Evolutionary conservation across 1,140 invertebrate species (phyloP).

Genomic region (Drosophila orosa): DNA sequence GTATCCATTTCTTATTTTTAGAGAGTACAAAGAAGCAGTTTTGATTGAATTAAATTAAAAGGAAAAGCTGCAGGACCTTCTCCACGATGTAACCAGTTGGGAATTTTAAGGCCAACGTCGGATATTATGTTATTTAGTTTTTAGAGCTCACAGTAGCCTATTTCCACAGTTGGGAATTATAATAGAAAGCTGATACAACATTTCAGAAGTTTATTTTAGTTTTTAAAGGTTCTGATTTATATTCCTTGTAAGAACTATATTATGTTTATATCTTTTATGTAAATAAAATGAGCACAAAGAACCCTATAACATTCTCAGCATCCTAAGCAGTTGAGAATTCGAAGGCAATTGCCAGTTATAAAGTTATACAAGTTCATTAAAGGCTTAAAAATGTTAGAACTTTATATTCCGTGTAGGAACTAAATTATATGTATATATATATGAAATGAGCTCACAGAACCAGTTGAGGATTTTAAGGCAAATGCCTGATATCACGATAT

Average conservation of each 20-base stretch:
- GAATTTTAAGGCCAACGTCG: neutral
- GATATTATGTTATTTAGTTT: too few species aligned
- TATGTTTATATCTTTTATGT: neutral
- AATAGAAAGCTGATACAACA: neutral
- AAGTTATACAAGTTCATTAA: neutral
- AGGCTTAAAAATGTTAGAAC: neutral
- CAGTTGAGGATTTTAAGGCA: neutral
- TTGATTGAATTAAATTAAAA: too few species aligned
- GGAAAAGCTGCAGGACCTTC: too few species aligned
- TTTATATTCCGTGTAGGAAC: too few species aligned
- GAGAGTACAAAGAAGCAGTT: neutral
- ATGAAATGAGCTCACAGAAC: neutral
- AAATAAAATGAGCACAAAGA: neutral
- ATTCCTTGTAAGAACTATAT: neutral
- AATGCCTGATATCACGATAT: neutral
- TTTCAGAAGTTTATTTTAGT: too few species aligned
- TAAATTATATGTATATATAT: too few species aligned
- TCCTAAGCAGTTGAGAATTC: neutral
- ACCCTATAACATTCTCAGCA: too few species aligned
- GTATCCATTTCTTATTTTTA: neutral
- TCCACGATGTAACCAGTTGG: neutral
- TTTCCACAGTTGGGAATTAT: neutral
- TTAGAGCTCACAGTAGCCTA: too few species aligned
- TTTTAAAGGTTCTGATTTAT: neutral
- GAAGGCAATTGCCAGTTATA: neutral